Conservation (phyloP, 2,888 invertebrate genomes). For the Xanthorhoe designata region DNA sequence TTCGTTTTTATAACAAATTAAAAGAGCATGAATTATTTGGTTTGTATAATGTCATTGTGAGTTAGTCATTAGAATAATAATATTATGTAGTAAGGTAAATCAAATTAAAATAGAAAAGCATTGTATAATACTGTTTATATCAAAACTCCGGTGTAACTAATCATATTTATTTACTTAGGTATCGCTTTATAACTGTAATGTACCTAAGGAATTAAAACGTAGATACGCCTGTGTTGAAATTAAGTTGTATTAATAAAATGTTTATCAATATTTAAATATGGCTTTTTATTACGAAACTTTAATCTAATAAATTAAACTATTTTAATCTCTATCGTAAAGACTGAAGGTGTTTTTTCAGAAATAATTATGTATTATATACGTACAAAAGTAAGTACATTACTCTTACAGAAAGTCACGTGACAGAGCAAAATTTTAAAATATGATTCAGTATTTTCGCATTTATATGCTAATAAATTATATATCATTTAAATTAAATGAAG, state of each 20-base stretch:
- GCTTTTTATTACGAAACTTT: not conserved
- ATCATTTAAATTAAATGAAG: too few relatives aligned
- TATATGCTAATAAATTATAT: too few relatives aligned
- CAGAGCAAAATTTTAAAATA: too few relatives aligned
- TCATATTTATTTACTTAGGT: conserved; percentile 15
- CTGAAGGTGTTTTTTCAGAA: too few relatives aligned
- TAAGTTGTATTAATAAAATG: conserved; percentile 65
- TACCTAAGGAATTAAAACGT: conserved; percentile 69
- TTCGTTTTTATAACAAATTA: not conserved
- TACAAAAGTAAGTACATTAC: too few relatives aligned
- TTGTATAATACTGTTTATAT: conserved; percentile 57
- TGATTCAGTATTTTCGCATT: too few relatives aligned
- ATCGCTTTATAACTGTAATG: conserved; percentile 61
- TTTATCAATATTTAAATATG: conserved; percentile 48
- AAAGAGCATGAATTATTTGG: not conserved
- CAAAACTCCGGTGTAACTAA: conserved; percentile 64
- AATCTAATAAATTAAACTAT: too few relatives aligned
- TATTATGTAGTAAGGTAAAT: conserved; percentile 7
- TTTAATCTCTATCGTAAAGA: too few relatives aligned
- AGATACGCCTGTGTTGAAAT: conserved; percentile 62
- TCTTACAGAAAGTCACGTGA: too few relatives aligned
- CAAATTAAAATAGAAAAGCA: conserved; percentile 17
- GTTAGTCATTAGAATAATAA: conserved; percentile 3
- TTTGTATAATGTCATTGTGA: conserved; percentile 2
- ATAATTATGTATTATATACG: too few relatives aligned